Conservation (phyloP, 1,140 invertebrate species). For the Ganaspis sp. region DNA sequence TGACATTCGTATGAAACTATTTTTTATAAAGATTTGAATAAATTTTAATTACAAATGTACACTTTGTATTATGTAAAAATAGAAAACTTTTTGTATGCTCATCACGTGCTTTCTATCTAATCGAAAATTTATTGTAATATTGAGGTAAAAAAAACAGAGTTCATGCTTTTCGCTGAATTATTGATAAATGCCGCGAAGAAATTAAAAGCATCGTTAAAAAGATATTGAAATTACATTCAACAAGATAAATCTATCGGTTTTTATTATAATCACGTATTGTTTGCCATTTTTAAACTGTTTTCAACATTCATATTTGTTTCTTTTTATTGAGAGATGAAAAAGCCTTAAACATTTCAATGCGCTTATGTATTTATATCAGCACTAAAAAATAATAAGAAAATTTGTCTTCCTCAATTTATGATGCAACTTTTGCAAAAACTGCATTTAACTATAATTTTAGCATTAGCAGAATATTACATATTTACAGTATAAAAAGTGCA, state of each 20-base stretch:
- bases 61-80: too few species aligned
- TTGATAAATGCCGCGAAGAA: slow-evolving; percentile 3
- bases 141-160: not conserved
- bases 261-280: not conserved
- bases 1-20: too few species aligned
- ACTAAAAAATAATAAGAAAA: too few species aligned
- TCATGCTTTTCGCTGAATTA: not conserved
- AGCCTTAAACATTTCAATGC: too few species aligned
- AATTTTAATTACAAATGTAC: too few species aligned
- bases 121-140: not conserved
- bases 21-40: too few species aligned
- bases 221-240: slow-evolving; percentile 11
- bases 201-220: slow-evolving; percentile 10
- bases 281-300: not conserved
- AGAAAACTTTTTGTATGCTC: not conserved
- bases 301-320: not conserved
- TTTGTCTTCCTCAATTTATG: too few species aligned
- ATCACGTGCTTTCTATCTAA: not conserved
- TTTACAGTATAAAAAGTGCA: too few species aligned
- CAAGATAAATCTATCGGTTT: not conserved
- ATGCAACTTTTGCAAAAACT: too few species aligned
- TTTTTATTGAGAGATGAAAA: not conserved
- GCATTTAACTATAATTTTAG: too few species aligned
- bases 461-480: too few species aligned
- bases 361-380: too few species aligned